A percentile compares a stretch with the other conserved stretches of the same genome.
Evolutionary conservation across 2,888 invertebrate species (phyloP).

Genomic region (Noctua janthe): DNA sequence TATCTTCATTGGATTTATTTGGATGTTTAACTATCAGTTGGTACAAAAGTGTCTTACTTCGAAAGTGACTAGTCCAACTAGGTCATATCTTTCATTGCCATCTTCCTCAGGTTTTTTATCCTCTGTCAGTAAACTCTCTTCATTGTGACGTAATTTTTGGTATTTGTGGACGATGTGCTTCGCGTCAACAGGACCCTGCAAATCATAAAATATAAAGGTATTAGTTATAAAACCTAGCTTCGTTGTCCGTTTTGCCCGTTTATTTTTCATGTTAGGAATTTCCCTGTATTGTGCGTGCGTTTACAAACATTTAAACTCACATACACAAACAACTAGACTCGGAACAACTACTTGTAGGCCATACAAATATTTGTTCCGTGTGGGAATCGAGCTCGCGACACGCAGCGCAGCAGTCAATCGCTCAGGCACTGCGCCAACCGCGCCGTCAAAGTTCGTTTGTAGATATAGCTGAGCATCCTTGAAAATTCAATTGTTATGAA

Average conservation of each 20-base stretch:
- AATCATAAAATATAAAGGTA: background rate
- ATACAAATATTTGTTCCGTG: no score
- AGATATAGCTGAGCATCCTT: background rate
- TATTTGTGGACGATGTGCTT: background rate
- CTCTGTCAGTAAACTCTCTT: background rate
- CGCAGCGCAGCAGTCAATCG: no score
- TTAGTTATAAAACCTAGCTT: background rate
- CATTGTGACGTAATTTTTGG: background rate
- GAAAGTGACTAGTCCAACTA: constrained; percentile 31
- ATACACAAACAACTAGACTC: no score
- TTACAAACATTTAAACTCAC: no score
- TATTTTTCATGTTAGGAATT: no score
- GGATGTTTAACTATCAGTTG: background rate
- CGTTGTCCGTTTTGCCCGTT: no score
- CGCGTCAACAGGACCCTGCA: constrained; percentile 23
- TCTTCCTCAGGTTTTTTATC: background rate
- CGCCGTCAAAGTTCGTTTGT: no score
- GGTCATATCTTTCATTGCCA: background rate
- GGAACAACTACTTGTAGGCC: no score
- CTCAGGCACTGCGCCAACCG: no score
- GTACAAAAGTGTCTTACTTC: constrained; percentile 33
- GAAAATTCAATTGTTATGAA: background rate
- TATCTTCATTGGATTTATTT: background rate
- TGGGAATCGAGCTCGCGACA: no score
- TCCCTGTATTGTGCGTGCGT: no score